Base-by-base conservation (phyloP, 2,888 invertebrate species). In the Siphlonurus alternatus region DNA sequence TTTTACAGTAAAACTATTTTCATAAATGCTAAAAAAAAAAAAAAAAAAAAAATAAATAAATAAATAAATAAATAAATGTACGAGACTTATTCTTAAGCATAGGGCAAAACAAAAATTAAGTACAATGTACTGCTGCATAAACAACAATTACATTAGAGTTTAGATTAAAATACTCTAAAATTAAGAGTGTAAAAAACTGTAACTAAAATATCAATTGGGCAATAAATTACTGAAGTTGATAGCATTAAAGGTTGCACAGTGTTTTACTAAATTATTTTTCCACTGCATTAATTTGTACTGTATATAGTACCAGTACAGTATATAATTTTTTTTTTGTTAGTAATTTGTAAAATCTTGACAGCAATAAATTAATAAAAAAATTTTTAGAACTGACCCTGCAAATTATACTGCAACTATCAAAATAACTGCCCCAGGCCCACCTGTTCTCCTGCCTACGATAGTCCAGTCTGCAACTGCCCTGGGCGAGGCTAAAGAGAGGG, bases 381-480 rank as follows among this genome's bases (percentile, higher is more conserved):
- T 19, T 20, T 23, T 22, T 54, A 7, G 20, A 23, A n/a, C 23
- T 2, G 22, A n/a, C 20, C 15, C 25, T 5, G 7, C 23, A 19
- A 63, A 5, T n/a, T n/a, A n/a, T n/a, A n/a, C n/a, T n/a, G n/a
- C n/a, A n/a, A n/a, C n/a, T n/a, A n/a, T n/a, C n/a, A n/a, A n/a
- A n/a, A n/a, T n/a, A n/a, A n/a, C n/a, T n/a, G n/a, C n/a, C n/a
- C n/a, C n/a, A n/a, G n/a, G n/a, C 67, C 69, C 71, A 83, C 83
- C 87, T 83, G 77, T 93, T 93, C 74, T 92, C 91, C 73, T 88
- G 88, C 67, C 83, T 81, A 63, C 81, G 80, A 72, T 91, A 93
- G 73, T 89, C 88, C 59, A 93, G 74, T 63, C 88, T 79, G 72
- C 86, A 89, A 68, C 81, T 85, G 25, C 87, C 88, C 56, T 83